phyloP scores from a whole-genome alignment of 2,113 vertebrate genomes.

The Donacobius atricapilla region DNA sequence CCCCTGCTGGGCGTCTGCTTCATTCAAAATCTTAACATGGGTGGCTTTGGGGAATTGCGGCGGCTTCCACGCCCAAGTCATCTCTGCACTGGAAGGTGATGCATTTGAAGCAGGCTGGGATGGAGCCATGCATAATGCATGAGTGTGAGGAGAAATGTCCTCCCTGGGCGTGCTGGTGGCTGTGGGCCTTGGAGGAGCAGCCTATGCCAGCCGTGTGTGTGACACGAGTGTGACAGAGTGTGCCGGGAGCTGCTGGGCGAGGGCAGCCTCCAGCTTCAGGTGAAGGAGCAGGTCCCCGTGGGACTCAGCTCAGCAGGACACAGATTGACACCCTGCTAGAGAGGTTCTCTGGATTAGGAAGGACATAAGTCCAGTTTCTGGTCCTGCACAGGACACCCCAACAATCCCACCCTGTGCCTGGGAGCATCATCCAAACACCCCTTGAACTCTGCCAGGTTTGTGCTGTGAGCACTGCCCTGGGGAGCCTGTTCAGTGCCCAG shows the following conservation, averaged over 20 bases:
- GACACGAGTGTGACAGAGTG: fast-evolving
- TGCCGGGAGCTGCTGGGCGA: fast-evolving
- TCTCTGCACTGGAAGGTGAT: neutral
- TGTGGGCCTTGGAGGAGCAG: neutral
- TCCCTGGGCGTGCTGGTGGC: neutral
- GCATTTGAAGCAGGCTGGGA: neutral
- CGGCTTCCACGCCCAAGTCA: neutral
- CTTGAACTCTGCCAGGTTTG: neutral
- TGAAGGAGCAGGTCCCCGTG: neutral
- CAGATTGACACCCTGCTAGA: neutral
- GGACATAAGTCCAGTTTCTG: neutral
- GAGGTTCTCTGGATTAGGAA: neutral
- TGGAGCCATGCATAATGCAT: neutral
- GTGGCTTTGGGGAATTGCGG: neutral
- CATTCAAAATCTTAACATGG: neutral
- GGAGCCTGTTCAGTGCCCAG: neutral
- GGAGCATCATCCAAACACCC: neutral
- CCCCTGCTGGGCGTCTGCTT: neutral
- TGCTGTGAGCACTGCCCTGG: neutral
- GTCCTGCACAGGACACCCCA: neutral
- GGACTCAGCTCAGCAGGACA: fast-evolving
- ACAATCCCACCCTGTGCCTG: neutral
- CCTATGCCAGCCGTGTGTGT: neutral
- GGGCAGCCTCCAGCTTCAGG: neutral
- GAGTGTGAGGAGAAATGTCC: neutral